Conservation (phyloP, 2,888 invertebrate species). For the Pachycephus smyrnensis region DNA sequence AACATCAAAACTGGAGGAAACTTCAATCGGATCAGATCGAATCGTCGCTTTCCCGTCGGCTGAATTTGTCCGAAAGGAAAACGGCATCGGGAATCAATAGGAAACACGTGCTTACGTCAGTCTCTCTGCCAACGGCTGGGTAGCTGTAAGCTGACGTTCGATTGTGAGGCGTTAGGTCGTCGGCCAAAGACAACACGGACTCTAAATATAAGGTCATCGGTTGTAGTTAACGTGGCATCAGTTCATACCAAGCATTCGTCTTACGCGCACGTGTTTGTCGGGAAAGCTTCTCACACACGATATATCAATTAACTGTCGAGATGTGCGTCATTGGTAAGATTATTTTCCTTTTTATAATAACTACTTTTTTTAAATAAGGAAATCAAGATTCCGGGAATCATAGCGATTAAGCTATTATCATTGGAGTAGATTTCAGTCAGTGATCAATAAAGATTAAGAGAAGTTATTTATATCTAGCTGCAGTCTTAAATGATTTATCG, state of each 20-base stretch:
- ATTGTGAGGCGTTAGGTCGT: slow-evolving; percentile 11
- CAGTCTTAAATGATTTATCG: background rate
- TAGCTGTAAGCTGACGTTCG: background rate
- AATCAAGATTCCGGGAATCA: background rate
- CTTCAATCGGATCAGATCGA: background rate
- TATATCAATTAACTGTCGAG: background rate
- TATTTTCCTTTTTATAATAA: background rate
- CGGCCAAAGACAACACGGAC: slow-evolving; percentile 13
- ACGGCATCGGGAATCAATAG: background rate
- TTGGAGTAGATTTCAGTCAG: background rate
- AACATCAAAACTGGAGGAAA: background rate
- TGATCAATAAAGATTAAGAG: background rate
- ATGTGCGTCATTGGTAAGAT: slow-evolving; percentile 37
- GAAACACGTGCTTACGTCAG: background rate
- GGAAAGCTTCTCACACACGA: background rate
- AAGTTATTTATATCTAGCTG: background rate
- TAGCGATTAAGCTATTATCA: background rate
- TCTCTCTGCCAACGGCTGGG: background rate
- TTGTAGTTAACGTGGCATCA: slow-evolving; percentile 24
- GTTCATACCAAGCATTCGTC: slow-evolving; percentile 29
- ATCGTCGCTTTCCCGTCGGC: no score
- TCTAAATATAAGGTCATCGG: slow-evolving; percentile 37
- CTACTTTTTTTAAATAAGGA: background rate
- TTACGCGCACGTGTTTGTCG: slow-evolving; percentile 31
- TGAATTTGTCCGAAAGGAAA: background rate